Evolutionary conservation across 2,113 vertebrate species (phyloP), one percentile per base, ranked within the genome.

Genomic region (Cettia cetti): DNA sequence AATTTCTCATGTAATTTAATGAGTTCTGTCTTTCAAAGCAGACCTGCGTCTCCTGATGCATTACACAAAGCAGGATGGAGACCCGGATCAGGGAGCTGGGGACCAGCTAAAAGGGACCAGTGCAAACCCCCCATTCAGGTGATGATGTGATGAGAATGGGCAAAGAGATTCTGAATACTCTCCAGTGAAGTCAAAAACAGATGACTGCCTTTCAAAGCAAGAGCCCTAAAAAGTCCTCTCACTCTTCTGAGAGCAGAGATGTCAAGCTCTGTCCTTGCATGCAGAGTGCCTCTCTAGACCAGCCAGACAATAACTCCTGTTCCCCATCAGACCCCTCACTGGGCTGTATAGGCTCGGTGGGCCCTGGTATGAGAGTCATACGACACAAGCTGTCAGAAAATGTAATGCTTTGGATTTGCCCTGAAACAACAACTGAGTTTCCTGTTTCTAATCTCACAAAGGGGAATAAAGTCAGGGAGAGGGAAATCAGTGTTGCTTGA

Each of bases 361-460:
- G 49, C 28, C 31, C 26, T 1, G 0, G 2, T 12, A 9, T 31
- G 28, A 12, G 50, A 42, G 13, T 27, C n/a, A 17, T 9, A 20
- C 2, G 10, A 21, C n/a, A 30, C 39, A 83, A 56, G 6, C 20
- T 68, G 49, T 81, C 79, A 68, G 64, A 89, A 93, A 91, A 54
- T 19, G 2, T 42, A 50, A 54, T 54, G 50, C 15, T 65, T 63
- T 44, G 30, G 35, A 68, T 78, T 91, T 82, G 11, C 17, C 27
- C 44, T 75, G 33, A 35, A 68, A 88, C 21, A 91, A 33, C 47
- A 30, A 74, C 8, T 1, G 2, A 66, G 16, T 64, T 70, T 71
- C 35, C 15, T 2, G 9, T 70, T 83, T 69, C 50, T 56, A 53
- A 78, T 52, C 35, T 39, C n/a, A 61, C 7, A 3, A 81, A 27